Base-by-base conservation (phyloP, 2,113 vertebrate species). In the Ginglymostoma cirratum region DNA sequence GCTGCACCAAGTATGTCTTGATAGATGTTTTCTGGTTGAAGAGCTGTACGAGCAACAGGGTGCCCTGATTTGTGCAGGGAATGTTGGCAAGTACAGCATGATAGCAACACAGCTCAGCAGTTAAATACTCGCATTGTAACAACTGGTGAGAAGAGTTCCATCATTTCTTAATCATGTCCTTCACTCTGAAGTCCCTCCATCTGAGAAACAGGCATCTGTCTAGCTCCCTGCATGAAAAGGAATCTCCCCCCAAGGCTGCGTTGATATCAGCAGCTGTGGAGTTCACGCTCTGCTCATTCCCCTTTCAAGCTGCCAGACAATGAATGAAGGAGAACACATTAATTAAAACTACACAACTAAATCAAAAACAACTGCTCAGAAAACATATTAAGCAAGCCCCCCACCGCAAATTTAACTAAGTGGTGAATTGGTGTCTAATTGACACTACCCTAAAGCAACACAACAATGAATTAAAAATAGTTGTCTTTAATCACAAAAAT, bases 271-370 rank as follows among this genome's bases (percentile, higher is more conserved):
- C 66, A 95, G 69, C 94, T 95, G 94, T 38, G 42, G 27, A 72
- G 94, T 95, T 95, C 67, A 95, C 8, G 93, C 55, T 92, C 89
- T 92, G 89, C 34, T 92, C 89, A 93, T 0, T 93, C 89, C n/a
- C 89, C 52, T 93, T 93, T 93, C 89, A 19, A 93, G 89, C 89
- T 93, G 89, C 89, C 61, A 67, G 89, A 65, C 38, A 61, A 93
- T 93, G 93, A 72, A 52, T 30, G 67, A 95, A 95, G 45, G 94
- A 45, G 24, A 95, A 70, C 42, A 95, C 48, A 95, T 76, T 72
- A 72, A 95, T 76, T 93, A 93, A 93, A 93, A 66, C 52, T 70
- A 95, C 94, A 95, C 94, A 95, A 72, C 69, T 72, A 95, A 95
- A 95, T 42, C 67, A 95, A 70, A 95, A 95, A 94, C 24, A 70